Conservation (phyloP, 2,888 invertebrate species). For the Drosophila sordidula region DNA sequence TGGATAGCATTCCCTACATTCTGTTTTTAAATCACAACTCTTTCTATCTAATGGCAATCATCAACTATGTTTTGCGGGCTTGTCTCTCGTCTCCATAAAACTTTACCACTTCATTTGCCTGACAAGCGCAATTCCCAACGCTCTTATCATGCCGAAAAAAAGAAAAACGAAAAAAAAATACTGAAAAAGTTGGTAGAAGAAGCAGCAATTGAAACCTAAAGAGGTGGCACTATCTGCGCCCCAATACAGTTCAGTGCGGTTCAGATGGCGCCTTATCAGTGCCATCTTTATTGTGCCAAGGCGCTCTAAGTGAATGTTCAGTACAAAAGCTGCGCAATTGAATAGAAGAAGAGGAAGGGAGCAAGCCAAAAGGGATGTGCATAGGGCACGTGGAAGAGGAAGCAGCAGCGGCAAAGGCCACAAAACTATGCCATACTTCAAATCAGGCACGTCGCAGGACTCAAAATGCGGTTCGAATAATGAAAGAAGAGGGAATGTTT, state of each 20-base stretch:
- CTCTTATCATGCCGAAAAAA: slow-evolving; percentile 40
- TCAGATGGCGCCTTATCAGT: slow-evolving; percentile 44
- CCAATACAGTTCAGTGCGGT: slow-evolving; percentile 6
- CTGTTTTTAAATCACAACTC: slow-evolving; percentile 34
- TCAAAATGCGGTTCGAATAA: slow-evolving; percentile 53
- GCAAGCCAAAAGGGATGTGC: not conserved
- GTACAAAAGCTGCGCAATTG: slow-evolving; percentile 50
- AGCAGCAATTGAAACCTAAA: slow-evolving; percentile 12
- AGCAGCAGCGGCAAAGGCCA: slow-evolving; percentile 20
- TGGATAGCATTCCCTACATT: slow-evolving; percentile 13
- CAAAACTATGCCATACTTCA: slow-evolving; percentile 43
- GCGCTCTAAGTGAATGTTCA: slow-evolving; percentile 51
- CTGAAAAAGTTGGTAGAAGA: slow-evolving; percentile 6
- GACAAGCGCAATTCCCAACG: slow-evolving; percentile 40
- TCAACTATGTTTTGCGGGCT: slow-evolving; percentile 33
- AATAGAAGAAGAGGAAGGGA: slow-evolving; percentile 29
- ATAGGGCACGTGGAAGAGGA: not conserved
- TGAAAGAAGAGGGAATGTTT: slow-evolving; percentile 26
- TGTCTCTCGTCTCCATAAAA: slow-evolving; percentile 44
- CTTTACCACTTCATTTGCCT: slow-evolving; percentile 70
- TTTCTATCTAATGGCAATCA: slow-evolving; percentile 45
- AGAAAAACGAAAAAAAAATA: not conserved
- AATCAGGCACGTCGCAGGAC: slow-evolving; percentile 58
- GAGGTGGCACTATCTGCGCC: slow-evolving; percentile 23
- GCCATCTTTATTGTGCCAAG: slow-evolving; percentile 58